These are phyloP conservation scores for Xestia ashworthii DNA, from an alignment of 2,888 invertebrate genomes.

Conservation along the genomic window DNA sequence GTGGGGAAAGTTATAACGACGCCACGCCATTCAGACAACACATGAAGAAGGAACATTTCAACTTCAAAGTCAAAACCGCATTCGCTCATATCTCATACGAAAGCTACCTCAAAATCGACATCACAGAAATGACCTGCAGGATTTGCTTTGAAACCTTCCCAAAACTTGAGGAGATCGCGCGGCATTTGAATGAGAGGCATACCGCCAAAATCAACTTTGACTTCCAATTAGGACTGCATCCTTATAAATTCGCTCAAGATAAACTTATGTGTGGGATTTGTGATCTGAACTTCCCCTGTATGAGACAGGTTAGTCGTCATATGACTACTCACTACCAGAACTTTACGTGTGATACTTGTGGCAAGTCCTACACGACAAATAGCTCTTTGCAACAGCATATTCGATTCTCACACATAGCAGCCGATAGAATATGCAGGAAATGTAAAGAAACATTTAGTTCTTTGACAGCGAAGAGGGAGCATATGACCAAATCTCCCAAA, in stretches of 20 bases:
- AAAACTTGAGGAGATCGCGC: constrained; percentile 75
- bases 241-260: constrained; percentile 79
- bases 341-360: constrained; percentile 84
- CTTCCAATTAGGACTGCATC: constrained; percentile 80
- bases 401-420: constrained; percentile 75
- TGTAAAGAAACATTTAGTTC: constrained; percentile 79
- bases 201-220: constrained; percentile 71
- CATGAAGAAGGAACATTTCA: constrained; percentile 76
- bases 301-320: constrained; percentile 82
- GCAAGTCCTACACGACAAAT: constrained; percentile 81
- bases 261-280: constrained; percentile 80
- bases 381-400: constrained; percentile 80
- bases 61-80: constrained; percentile 76
- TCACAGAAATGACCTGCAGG: constrained; percentile 80
- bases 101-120: constrained; percentile 82
- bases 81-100: constrained; percentile 79
- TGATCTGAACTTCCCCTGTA: constrained; percentile 74
- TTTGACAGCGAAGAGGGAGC: constrained; percentile 77
- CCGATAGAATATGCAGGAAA: constrained; percentile 79
- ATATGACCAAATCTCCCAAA: constrained; percentile 72
- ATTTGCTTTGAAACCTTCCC: constrained; percentile 74
- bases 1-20: constrained; percentile 73
- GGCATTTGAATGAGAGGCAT: constrained; percentile 78
- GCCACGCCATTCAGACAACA: constrained; percentile 76
- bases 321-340: constrained; percentile 81